A percentile compares a stretch with the other conserved stretches of the same genome.
Evolutionary conservation across 2,797 vertebrate species (phyloP).

Genomic region (Gastrophryne carolinensis): DNA sequence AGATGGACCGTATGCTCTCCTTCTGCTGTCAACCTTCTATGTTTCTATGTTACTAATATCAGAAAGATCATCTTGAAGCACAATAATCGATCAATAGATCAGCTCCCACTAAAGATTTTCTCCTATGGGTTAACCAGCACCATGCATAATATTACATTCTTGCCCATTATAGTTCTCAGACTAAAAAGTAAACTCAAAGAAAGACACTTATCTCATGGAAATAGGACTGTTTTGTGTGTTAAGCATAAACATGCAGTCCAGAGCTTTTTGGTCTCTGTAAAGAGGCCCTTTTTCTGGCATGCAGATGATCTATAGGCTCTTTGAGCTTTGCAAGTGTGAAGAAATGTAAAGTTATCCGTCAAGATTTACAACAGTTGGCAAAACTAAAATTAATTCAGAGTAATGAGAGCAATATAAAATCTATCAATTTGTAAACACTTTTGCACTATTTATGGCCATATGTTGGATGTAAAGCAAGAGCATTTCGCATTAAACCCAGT

Average conservation of each 20-base stretch:
- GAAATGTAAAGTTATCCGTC: neutral
- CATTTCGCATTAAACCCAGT: slow-evolving; percentile 43
- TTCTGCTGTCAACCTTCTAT: too few species aligned
- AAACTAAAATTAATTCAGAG: neutral
- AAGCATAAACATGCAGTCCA: too few species aligned
- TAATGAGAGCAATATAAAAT: neutral
- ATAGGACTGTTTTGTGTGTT: too few species aligned
- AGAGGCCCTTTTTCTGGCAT: too few species aligned
- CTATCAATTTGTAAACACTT: slow-evolving; percentile 1
- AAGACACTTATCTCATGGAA: neutral
- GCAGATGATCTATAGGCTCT: too few species aligned
- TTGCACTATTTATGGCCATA: slow-evolving; percentile 23
- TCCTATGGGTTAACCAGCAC: neutral
- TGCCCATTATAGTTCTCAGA: neutral
- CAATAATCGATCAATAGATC: too few species aligned
- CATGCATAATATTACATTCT: neutral
- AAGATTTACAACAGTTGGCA: neutral
- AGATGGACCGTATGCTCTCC: too few species aligned
- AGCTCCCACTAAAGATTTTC: too few species aligned
- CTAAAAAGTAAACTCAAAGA: neutral
- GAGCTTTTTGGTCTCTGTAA: too few species aligned
- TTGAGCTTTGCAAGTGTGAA: neutral
- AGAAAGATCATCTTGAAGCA: too few species aligned
- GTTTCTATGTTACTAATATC: too few species aligned
- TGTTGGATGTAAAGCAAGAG: slow-evolving; percentile 5